A percentile compares a stretch with the other conserved stretches of the same genome.
Conservation (phyloP, 2,797 vertebrate genomes). For the Pseudochaenichthys georgianus region DNA sequence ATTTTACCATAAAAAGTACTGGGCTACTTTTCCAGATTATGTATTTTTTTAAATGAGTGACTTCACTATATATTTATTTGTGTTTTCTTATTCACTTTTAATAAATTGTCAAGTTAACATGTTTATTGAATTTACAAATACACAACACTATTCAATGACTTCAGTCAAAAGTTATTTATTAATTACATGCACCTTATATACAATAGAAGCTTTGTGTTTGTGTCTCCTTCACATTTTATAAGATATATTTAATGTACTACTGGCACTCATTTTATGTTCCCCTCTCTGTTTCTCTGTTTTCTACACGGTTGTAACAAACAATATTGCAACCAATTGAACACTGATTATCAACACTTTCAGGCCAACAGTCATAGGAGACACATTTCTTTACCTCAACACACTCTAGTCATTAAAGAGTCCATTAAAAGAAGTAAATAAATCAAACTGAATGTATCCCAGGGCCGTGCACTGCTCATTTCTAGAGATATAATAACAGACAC, state of each 20-base stretch:
- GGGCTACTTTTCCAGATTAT: not conserved
- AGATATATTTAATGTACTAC: not conserved
- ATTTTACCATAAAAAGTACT: not conserved
- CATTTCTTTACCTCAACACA: not conserved
- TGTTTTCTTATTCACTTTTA: not conserved
- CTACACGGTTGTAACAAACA: not conserved
- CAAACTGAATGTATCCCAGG: not conserved
- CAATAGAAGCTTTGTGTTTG: not conserved
- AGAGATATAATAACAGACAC: not conserved
- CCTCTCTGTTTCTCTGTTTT: not conserved
- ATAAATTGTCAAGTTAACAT: conserved; percentile 19
- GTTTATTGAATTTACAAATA: conserved; percentile 17
- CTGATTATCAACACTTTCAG: not conserved
- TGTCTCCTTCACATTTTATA: conserved; percentile 13
- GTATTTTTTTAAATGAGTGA: not conserved
- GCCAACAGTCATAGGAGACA: not conserved
- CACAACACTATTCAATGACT: not conserved
- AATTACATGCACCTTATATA: conserved; percentile 2
- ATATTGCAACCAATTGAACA: not conserved
- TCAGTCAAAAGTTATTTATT: not conserved
- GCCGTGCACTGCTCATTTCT: not conserved
- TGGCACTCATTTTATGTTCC: not conserved
- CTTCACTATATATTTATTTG: conserved; percentile 28
- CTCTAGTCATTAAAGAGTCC: not conserved
- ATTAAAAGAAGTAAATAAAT: not conserved